Evolutionary conservation across 2,113 vertebrate species (phyloP).

Genomic region (Alosa alosa): DNA sequence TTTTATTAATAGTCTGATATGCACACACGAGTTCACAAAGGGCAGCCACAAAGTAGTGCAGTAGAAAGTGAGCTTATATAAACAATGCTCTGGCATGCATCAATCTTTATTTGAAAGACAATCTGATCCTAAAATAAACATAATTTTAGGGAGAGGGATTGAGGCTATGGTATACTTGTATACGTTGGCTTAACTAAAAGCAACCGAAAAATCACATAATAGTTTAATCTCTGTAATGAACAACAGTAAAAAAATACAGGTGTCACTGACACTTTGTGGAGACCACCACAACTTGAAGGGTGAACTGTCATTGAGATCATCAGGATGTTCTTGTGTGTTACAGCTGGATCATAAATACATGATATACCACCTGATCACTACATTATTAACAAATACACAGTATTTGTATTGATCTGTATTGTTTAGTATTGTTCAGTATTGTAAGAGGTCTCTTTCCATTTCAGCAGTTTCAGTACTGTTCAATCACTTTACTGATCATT

Average conservation of each 20-base stretch:
- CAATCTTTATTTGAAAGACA: neutral
- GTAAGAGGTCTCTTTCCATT: neutral
- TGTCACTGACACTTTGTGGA: too few species aligned
- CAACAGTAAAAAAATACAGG: too few species aligned
- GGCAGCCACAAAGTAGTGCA: slow-evolving; percentile 17
- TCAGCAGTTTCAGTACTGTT: neutral
- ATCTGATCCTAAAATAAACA: too few species aligned
- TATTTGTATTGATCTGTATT: too few species aligned
- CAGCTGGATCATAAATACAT: neutral
- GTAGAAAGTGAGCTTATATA: neutral
- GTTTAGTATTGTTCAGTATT: too few species aligned
- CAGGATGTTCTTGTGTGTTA: neutral
- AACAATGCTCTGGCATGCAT: neutral
- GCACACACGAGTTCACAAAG: slow-evolving; percentile 31
- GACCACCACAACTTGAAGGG: too few species aligned
- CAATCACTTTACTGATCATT: neutral
- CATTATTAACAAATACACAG: neutral
- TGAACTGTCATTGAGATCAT: too few species aligned
- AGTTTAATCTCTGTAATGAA: too few species aligned
- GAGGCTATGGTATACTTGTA: too few species aligned
- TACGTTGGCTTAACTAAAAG: too few species aligned
- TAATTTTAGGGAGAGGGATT: too few species aligned
- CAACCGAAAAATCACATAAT: too few species aligned
- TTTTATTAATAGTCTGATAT: slow-evolving; percentile 50
- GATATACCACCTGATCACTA: neutral